Percentiles rank a stretch among this genome's conserved stretches.
These are phyloP conservation scores for Ranitomeya imitator DNA, from an alignment of 2,113 vertebrate species.

Conservation along the genomic window DNA sequence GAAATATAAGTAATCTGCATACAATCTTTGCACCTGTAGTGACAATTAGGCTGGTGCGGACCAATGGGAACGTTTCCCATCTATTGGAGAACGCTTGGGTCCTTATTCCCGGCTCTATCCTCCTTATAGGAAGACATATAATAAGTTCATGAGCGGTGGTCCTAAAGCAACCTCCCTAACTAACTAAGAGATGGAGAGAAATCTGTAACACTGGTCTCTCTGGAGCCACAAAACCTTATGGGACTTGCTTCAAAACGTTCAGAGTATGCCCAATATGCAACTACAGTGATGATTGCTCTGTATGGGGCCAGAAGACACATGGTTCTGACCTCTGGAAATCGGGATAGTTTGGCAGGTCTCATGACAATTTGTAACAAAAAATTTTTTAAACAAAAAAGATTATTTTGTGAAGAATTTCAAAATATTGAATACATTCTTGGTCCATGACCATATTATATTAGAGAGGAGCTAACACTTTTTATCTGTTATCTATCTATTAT, in stretches of 20 bases:
- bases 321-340: not conserved
- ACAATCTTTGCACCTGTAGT: too few species aligned
- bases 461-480: not conserved
- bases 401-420: not conserved
- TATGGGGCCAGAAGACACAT: not conserved
- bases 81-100: not conserved
- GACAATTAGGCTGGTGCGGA: not conserved
- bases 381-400: not conserved
- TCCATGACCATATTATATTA: not conserved
- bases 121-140: not conserved
- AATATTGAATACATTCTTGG: not conserved
- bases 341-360: not conserved
- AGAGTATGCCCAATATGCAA: not conserved
- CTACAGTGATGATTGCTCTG: not conserved
- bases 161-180: too few species aligned
- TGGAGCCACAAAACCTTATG: not conserved
- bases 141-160: not conserved
- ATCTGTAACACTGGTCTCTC: not conserved
- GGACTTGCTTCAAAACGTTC: not conserved
- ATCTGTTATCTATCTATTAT: not conserved
- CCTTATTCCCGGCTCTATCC: not conserved
- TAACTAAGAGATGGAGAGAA: too few species aligned
- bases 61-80: not conserved
- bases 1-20: not conserved
- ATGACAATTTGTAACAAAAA: not conserved